Evolutionary conservation across 1,140 invertebrate genomes (phyloP).

Genomic region (Drosophila neocordata): DNA sequence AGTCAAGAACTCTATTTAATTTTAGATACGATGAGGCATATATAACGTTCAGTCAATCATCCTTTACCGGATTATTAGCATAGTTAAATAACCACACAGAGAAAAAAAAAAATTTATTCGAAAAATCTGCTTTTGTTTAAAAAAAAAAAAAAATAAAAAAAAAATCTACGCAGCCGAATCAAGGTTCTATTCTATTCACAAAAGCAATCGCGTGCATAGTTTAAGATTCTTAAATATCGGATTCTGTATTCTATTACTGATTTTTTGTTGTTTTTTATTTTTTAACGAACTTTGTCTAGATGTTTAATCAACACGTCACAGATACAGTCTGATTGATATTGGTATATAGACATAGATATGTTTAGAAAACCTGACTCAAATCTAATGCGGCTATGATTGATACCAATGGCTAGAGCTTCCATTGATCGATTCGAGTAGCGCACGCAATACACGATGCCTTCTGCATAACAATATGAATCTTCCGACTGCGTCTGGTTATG

Average conservation of each 20-base stretch:
- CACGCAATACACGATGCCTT: constrained; percentile 54
- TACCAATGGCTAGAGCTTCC: constrained; percentile 38
- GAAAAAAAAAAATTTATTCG: constrained; percentile 47
- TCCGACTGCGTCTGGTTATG: constrained; percentile 4
- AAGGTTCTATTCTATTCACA: constrained; percentile 44
- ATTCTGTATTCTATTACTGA: constrained; percentile 24
- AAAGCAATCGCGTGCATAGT: constrained; percentile 46
- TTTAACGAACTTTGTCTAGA: not conserved
- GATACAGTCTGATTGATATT: constrained; percentile 20
- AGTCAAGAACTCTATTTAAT: constrained; percentile 19
- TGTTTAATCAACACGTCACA: constrained; percentile 31
- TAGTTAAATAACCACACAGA: constrained; percentile 62
- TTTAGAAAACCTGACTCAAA: constrained; percentile 50
- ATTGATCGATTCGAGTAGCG: constrained; percentile 68
- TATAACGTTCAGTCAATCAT: constrained; percentile 45
- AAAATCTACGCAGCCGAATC: constrained; percentile 44
- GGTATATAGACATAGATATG: constrained; percentile 25
- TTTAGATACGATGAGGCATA: constrained; percentile 40
- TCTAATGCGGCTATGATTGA: constrained; percentile 51
- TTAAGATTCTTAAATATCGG: constrained; percentile 21
- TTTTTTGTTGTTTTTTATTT: constrained; percentile 29
- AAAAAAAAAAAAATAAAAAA: constrained; percentile 7
- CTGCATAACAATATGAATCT: constrained; percentile 51
- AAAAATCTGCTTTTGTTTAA: constrained; percentile 65
- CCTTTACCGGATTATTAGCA: constrained; percentile 77